Evolutionary conservation across 2,113 vertebrate species (phyloP), one percentile per base, ranked within the genome.

Genomic region (Ancistrus triradiatus): DNA sequence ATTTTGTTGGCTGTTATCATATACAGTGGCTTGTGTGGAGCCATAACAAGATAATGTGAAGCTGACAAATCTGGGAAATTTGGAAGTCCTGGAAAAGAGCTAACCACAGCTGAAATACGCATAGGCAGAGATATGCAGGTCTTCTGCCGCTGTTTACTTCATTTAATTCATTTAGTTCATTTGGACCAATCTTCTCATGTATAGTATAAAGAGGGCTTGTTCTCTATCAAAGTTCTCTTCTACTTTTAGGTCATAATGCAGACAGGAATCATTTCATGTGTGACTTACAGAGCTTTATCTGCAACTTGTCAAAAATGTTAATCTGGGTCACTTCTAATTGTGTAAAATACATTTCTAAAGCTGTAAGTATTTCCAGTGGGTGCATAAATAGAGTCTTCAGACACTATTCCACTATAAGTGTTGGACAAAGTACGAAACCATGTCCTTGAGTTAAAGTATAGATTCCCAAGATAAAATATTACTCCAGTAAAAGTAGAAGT

Each of bases 81-180:
- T 42, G 55, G 21, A 42, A 63, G 14, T 15, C 14, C 33, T 10
- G 18, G 21, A 38, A 22, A 13, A 50, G n/a, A 40, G 33, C n/a
- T 21, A 24, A 48, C 25, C 19, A 49, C 17, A 25, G n/a, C 6
- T 38, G 27, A 53, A 17, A 28, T 6, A 58, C 9, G 48, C 31
- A 14, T 11, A 24, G 3, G 31, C 3, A 42, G 11, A 14, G 38
- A 42, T 13, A 21, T 10, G 14, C 10, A 10, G 44, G 44, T 10
- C 42, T 13, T 61, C 62, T 42, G 56, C 6, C 44, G 31, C 43
- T 17, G 40, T 60, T 55, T 71, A 49, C 24, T 35, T 38, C 35
- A 31, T 31, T 52, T 46, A 46, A 47, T 66, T 60, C 53, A 21
- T 44, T 62, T 58, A 53, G 55, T 51, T 57, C 21, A 28, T 65